phyloP scores from a whole-genome alignment of 35 echinoderm and acorn worm species.

The Hemicentrotus pulcherrimus region DNA sequence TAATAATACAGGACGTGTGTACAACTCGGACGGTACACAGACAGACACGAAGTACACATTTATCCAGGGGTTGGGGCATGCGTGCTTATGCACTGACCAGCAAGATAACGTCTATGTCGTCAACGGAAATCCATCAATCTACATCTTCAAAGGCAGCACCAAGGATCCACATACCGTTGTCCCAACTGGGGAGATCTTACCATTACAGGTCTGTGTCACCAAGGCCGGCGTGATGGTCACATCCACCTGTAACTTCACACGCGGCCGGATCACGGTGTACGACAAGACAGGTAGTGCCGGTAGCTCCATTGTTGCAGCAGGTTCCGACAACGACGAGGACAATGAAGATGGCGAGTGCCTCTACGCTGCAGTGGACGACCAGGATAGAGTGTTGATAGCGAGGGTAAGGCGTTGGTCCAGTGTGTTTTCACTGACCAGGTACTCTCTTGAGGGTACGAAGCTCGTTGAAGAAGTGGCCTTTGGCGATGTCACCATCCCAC shows the following conservation, averaged over 20 bases:
- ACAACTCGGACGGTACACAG: background rate
- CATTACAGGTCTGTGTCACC: background rate
- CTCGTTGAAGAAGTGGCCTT: background rate
- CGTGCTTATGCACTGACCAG: background rate
- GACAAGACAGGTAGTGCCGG: background rate
- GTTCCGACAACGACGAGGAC: background rate
- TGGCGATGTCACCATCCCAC: background rate
- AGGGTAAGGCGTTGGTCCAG: background rate
- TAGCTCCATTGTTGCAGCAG: background rate
- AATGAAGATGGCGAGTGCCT: constrained; percentile 8
- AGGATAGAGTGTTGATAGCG: background rate
- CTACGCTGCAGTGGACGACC: background rate
- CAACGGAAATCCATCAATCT: background rate
- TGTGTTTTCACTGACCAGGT: background rate
- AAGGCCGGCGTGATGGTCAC: background rate
- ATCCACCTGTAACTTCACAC: background rate
- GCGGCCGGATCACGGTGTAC: background rate
- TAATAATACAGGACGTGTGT: background rate
- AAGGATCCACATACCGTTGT: background rate
- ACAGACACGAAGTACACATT: background rate
- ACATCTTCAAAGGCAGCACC: background rate
- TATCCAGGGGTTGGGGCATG: background rate
- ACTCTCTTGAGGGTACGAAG: background rate
- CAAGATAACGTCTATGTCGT: background rate
- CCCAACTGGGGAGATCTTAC: background rate